These are phyloP conservation scores for Phenganax stokvisi DNA, from an alignment of 92 coral and sea anemone genomes.

Conservation along the genomic window DNA sequence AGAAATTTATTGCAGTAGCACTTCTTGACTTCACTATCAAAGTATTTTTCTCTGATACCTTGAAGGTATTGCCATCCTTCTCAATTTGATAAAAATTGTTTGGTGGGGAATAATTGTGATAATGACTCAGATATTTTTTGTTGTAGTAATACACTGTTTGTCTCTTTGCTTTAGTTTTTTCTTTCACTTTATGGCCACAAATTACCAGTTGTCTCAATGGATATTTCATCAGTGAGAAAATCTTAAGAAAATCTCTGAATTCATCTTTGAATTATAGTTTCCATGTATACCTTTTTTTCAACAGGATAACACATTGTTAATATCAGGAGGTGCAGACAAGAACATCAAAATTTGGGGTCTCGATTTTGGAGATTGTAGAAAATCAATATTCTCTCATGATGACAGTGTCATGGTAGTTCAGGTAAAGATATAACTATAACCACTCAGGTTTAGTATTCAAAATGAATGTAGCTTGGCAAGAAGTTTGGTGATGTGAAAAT, in stretches of 20 bases:
- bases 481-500: too few species aligned
- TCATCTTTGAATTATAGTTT: background rate
- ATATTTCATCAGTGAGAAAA: conserved; percentile 83
- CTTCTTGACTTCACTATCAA: conserved; percentile 92
- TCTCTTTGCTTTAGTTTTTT: conserved; percentile 60
- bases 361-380: conserved; percentile 97
- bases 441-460: background rate
- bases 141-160: background rate
- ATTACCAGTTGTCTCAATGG: conserved; percentile 92
- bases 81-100: background rate
- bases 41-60: conserved; percentile 87
- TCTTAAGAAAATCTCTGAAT: background rate
- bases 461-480: too few species aligned
- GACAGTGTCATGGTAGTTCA: conserved; percentile 86
- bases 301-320: conserved; percentile 74
- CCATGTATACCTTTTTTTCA: background rate
- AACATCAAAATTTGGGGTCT: conserved; percentile 98
- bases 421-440: conserved; percentile 42
- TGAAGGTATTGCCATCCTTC: conserved; percentile 54
- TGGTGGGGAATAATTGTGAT: background rate
- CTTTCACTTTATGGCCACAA: conserved; percentile 94
- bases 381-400: conserved; percentile 89
- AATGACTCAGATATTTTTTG: background rate
- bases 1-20: conserved; percentile 78
- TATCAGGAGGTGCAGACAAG: conserved; percentile 94